These are phyloP conservation scores for Pygocentrus nattereri DNA, from an alignment of 2,797 vertebrate genomes.

Conservation along the genomic window DNA sequence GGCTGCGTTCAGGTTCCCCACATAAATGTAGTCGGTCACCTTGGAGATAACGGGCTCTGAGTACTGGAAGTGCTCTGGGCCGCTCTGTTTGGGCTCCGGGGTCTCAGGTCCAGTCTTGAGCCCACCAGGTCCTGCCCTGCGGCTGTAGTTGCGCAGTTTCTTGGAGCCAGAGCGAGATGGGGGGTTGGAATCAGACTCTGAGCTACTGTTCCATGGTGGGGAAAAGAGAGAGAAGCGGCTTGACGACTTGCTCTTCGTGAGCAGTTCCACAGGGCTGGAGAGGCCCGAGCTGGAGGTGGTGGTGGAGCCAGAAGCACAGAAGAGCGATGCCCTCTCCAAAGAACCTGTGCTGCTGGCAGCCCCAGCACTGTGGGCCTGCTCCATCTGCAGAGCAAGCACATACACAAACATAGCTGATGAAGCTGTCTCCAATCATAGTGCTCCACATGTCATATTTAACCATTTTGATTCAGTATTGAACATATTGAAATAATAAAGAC, in stretches of 20 bases:
- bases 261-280: constrained; percentile 72
- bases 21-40: constrained; percentile 82
- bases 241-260: constrained; percentile 78
- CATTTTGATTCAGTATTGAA: background rate
- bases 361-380: constrained; percentile 80
- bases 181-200: constrained; percentile 79
- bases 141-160: constrained; percentile 75
- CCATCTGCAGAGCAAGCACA: constrained; percentile 76
- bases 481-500: background rate
- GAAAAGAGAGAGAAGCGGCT: constrained; percentile 82
- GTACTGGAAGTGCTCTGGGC: constrained; percentile 75
- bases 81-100: constrained; percentile 59
- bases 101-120: constrained; percentile 56
- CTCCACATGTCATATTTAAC: background rate
- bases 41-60: constrained; percentile 79
- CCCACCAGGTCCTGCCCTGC: constrained; percentile 60
- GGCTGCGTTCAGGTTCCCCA: constrained; percentile 81
- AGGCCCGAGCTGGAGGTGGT: constrained; percentile 67
- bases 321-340: constrained; percentile 76
- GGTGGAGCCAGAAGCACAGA: constrained; percentile 76
- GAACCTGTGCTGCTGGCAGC: constrained; percentile 78
- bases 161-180: constrained; percentile 77
- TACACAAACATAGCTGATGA: background rate
- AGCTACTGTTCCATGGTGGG: constrained; percentile 78
- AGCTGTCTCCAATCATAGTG: background rate